Base-by-base conservation (phyloP, 1,140 invertebrate species). In the Hirudo medicinalis region DNA sequence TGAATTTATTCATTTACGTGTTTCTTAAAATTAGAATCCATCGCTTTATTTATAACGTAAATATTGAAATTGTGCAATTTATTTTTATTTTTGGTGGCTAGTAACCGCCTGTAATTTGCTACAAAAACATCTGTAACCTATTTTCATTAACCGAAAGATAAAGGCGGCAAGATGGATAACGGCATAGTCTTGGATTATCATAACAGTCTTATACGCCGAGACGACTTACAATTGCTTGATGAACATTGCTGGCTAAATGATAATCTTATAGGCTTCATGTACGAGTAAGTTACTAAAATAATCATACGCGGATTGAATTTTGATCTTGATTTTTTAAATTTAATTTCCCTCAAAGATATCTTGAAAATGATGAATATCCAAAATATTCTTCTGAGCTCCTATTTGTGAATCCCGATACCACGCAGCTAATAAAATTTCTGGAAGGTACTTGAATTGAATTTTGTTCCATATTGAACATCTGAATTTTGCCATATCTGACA, bases 241-340 rank as follows among this genome's bases (percentile, higher is more conserved):
- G 57, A 63, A 15, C 22, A 32, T 63, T 32, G 57, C 57, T 63
- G 57, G 57, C 13, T 63, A 32, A 63, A 63, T 63, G 57, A 63
- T 63, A 63, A 63, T 32, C 57, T 63, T 32, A 63, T 63, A 22
- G 57, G 57, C 15, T 63, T 63, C 20, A n/a, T 63, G 11, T 63
- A 25, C 22, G 57, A 63, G 57, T 63, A 32, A 63, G 57, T 25
- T 63, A 20, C 22, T 63, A 49, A 15, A 49, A 0, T 15, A 15
- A 49, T 13, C 32, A 49, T 49, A 49, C 43, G n/a, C n/a, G n/a
- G n/a, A n/a, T n/a, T n/a, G n/a, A 40, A 11, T 40, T 6, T 40
- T 49, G 43, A 49, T 15, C 43, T 49, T 49, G 43, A 49, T 17
- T 49, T 15, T 36, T 17, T 49, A 49, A 49, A 49, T 49, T 5